phyloP scores from a whole-genome alignment of 1,140 invertebrate species.

The Theocolax elegans region DNA sequence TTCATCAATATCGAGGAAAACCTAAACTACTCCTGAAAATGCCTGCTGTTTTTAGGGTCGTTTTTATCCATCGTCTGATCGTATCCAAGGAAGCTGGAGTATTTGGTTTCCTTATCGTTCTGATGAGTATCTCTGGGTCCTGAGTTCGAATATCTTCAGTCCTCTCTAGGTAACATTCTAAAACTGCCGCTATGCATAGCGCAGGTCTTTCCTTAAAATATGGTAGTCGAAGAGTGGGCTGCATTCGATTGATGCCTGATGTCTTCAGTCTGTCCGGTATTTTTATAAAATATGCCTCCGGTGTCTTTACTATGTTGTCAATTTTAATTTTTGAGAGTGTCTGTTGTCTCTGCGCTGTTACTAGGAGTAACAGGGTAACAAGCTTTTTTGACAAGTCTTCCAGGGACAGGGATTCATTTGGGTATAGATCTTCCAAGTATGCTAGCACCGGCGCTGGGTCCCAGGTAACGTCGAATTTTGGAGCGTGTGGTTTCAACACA shows the following conservation, averaged over 20 bases:
- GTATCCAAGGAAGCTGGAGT: slow-evolving; percentile 29
- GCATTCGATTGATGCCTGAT: slow-evolving; percentile 40
- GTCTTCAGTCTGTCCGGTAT: slow-evolving; percentile 44
- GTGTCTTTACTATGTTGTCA: slow-evolving; percentile 24
- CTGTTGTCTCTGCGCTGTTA: slow-evolving; percentile 46
- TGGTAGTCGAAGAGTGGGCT: slow-evolving; percentile 41
- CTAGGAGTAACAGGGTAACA: slow-evolving; percentile 43
- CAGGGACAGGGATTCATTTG: slow-evolving; percentile 5
- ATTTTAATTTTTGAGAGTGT: slow-evolving; percentile 46
- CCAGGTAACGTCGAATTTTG: slow-evolving; percentile 51
- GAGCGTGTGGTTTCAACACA: slow-evolving; percentile 42
- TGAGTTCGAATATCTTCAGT: slow-evolving; percentile 28
- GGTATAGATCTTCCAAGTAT: slow-evolving; percentile 38
- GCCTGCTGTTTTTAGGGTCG: not conserved
- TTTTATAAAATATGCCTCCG: slow-evolving; percentile 27
- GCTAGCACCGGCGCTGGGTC: slow-evolving; percentile 47
- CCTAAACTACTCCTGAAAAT: too few species aligned
- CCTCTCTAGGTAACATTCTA: slow-evolving; percentile 38
- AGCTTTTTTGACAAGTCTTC: slow-evolving; percentile 41
- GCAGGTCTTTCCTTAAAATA: slow-evolving; percentile 32
- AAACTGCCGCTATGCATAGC: slow-evolving; percentile 37
- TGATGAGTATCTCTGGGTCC: slow-evolving; percentile 33
- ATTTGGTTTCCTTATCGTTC: slow-evolving; percentile 37
- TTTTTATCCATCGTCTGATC: slow-evolving; percentile 39
- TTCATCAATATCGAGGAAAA: too few species aligned